phyloP scores from a whole-genome alignment of 2,113 vertebrate genomes.

The Synchiropus splendidus region DNA sequence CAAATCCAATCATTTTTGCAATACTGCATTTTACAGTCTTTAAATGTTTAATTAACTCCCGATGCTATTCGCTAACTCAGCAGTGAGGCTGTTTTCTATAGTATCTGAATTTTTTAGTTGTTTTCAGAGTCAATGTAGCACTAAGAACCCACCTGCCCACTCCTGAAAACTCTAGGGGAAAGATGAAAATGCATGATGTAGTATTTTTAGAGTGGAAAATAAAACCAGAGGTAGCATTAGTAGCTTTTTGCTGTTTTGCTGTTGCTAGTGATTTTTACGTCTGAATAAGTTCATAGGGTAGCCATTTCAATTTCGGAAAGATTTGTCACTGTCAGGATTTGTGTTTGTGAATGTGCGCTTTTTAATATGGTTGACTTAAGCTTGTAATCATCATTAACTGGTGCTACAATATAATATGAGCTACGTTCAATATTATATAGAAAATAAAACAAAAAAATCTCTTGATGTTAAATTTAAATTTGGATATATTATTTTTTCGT shows the following conservation, averaged over 20 bases:
- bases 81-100: slow-evolving; percentile 1
- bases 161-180: slow-evolving; percentile 23
- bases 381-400: no score
- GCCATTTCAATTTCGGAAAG: no score
- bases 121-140: slow-evolving; percentile 16
- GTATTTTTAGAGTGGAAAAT: slow-evolving; percentile 42
- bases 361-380: no score
- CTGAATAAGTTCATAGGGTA: no score
- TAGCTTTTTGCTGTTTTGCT: slow-evolving; percentile 29
- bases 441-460: no score
- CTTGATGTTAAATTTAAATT: no score
- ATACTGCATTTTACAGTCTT: slow-evolving; percentile 10
- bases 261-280: no score
- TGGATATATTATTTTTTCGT: no score
- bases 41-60: slow-evolving; percentile 23
- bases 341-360: no score
- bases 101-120: slow-evolving; percentile 14
- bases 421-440: no score
- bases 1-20: slow-evolving; percentile 10
- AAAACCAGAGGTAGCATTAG: slow-evolving; percentile 45
- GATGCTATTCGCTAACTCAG: slow-evolving; percentile 1
- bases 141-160: slow-evolving; percentile 23
- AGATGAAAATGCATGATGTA: slow-evolving; percentile 19
- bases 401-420: no score
- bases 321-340: no score